Base-by-base conservation (phyloP, 1,140 invertebrate species). In the Arctopsyche grandis region DNA sequence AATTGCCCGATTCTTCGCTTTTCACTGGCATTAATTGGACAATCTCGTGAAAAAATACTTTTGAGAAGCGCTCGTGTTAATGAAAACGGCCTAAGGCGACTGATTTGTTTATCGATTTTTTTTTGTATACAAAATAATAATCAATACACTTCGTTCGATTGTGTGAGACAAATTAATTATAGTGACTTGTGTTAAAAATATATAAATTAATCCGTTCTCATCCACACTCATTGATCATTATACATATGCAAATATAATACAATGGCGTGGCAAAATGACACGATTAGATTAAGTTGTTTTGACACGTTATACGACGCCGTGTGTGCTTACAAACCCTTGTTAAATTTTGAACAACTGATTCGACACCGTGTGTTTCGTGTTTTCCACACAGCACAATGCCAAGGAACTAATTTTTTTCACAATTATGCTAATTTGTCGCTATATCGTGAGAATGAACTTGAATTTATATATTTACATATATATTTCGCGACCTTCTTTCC, bases 361-460 rank as follows among this genome's bases (percentile, higher is more conserved):
- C 29, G 29, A 38, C 29, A 52, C 12, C 12, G 48, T 52, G 3
- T 52, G 48, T 14, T 52, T 52, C 16, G 3, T 52, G 16, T 52
- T 52, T 52, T 1, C 12, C 48, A 52, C 3, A 52, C 16, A 38
- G 29, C 7, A 38, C 29, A 38, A 52, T 52, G 48, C 48, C 48
- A 52, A 52, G 29, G 29, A 52, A 52, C 12, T 52, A 52, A 52
- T 52, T 52, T 16, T 52, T 14, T 52, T 46, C 12, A 52, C 16
- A 3, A 14, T 52, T 52, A 52, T 52, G 48, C 16, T 14, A 52
- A 52, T 52, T 52, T 16, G 48, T 52, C 48, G 10, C 16, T 52
- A 3, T 14, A 66, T 26, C 63, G 63, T 66, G 63, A 66, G 63
- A 66, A 66, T 26, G 63, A 66, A 66, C 63, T 66, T 66, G 63